These are phyloP conservation scores for Cynoglossus semilaevis DNA, from an alignment of 2,113 vertebrate species.

Conservation along the genomic window DNA sequence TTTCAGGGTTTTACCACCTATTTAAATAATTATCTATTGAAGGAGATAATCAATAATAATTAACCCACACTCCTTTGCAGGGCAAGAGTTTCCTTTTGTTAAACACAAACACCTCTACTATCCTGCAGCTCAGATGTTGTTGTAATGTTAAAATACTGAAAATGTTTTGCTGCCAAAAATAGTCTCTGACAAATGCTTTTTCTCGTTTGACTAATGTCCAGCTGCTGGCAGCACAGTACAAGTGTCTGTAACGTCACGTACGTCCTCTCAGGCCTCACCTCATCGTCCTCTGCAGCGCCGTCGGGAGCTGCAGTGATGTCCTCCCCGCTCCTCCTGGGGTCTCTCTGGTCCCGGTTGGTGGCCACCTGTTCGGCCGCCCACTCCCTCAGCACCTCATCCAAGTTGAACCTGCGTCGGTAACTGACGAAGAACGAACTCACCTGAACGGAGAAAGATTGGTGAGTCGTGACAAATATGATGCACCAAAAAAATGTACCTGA, in stretches of 20 bases:
- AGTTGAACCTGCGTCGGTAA: slow-evolving; percentile 88
- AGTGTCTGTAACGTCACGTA: not conserved
- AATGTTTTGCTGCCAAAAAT: too few species aligned
- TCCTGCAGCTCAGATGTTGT: too few species aligned
- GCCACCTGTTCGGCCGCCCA: slow-evolving; percentile 87
- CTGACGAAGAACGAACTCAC: slow-evolving; percentile 90
- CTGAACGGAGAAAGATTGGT: slow-evolving; percentile 50
- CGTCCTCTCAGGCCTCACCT: slow-evolving; percentile 63
- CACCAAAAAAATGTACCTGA: not conserved
- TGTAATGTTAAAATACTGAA: too few species aligned
- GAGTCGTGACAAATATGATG: not conserved
- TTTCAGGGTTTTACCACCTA: too few species aligned
- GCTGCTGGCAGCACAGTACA: too few species aligned
- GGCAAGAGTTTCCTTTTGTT: too few species aligned
- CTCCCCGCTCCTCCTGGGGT: slow-evolving; percentile 58
- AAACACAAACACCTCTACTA: too few species aligned
- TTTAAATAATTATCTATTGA: too few species aligned
- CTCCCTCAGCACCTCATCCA: slow-evolving; percentile 89
- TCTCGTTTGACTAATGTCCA: too few species aligned
- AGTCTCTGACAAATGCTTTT: too few species aligned
- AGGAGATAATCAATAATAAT: too few species aligned
- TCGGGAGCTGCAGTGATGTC: slow-evolving; percentile 60
- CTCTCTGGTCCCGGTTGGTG: slow-evolving; percentile 62
- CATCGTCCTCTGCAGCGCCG: slow-evolving; percentile 72
- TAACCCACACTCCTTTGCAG: too few species aligned